A percentile compares a stretch with the other conserved stretches of the same genome.
These are phyloP conservation scores for Cheilosia scutellata DNA, from an alignment of 2,888 invertebrate species.

Conservation along the genomic window DNA sequence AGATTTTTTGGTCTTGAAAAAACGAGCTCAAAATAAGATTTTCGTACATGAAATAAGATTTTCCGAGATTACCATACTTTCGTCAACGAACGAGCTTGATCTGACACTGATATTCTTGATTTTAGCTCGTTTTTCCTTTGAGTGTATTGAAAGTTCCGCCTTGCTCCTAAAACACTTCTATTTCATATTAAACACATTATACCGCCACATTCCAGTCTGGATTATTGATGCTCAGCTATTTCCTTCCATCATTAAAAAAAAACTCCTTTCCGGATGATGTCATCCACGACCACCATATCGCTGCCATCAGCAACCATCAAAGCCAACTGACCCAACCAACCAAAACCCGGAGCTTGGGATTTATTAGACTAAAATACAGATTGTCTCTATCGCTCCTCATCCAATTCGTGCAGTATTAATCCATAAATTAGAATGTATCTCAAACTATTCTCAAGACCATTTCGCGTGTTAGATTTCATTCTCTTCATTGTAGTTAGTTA, in stretches of 20 bases:
- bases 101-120: no score
- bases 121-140: no score
- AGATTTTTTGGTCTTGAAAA: no score
- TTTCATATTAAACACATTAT: no score
- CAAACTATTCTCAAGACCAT: conserved; percentile 30
- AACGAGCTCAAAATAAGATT: no score
- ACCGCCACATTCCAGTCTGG: neutral
- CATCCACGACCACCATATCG: conserved; percentile 60
- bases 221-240: neutral
- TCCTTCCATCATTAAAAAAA: conserved; percentile 5
- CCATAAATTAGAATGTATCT: conserved; percentile 70
- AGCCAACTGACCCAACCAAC: conserved; percentile 53
- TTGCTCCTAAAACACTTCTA: no score
- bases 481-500: conserved; percentile 36
- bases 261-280: conserved; percentile 74
- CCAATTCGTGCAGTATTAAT: conserved; percentile 47
- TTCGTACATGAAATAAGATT: no score
- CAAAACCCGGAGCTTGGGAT: conserved; percentile 51
- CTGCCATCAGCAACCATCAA: conserved; percentile 41
- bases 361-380: conserved; percentile 62
- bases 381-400: conserved; percentile 9
- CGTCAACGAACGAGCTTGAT: no score
- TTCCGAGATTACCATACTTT: no score
- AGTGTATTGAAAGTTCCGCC: no score
- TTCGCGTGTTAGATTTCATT: conserved; percentile 43